Evolutionary conservation across 2,888 invertebrate genomes (phyloP), one percentile per base, ranked within the genome.

Genomic region (Dasysyrphus tricinctus): DNA sequence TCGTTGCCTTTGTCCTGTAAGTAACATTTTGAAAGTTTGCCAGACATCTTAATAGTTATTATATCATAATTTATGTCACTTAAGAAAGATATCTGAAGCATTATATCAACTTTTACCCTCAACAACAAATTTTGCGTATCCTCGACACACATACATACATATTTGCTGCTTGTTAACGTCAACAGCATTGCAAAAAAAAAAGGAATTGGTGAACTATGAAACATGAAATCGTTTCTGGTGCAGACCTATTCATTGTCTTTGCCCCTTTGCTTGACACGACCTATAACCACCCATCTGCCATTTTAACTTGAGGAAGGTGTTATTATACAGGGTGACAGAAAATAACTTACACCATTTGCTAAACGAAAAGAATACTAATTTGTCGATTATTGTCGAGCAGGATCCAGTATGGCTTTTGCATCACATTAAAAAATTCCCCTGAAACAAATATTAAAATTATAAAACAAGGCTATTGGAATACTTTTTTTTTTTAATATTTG

Each of bases 1-100:
- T 54, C 39, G n/a, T 12, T 39, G 9, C 19, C 19, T 16, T 49
- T 16, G 34, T 65, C 47, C 16, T 65, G 63, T 6, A 16, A 47
- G 8, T 32, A 19, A 32, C 8, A 14, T 32, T 65, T 47, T 47
- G 32, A 47, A 47, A 65, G 16, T 65, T 47, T 47, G 65, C 65
- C 65, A 67, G 65, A 67, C 65, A 49, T 34, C 34, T 49, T 19
- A 49, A 67, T 67, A 19, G 65, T 67, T 67, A 47, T 49, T 34
- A 32, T 34, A 49, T 47, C 34, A 49, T 51, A 67, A 51, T 67
- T 37, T 49, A 51, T 67, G 51, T 67, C 49, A 67, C 49, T 51
- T 67, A 37, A 5, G 19, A 34, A 16, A 49, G 19, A 5, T 49
- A 65, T 32, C 16, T 14, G 29, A 63, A 29, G 11, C 19, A 67